Conservation (phyloP, 2,797 vertebrate species). For the Xenopus petersii region DNA sequence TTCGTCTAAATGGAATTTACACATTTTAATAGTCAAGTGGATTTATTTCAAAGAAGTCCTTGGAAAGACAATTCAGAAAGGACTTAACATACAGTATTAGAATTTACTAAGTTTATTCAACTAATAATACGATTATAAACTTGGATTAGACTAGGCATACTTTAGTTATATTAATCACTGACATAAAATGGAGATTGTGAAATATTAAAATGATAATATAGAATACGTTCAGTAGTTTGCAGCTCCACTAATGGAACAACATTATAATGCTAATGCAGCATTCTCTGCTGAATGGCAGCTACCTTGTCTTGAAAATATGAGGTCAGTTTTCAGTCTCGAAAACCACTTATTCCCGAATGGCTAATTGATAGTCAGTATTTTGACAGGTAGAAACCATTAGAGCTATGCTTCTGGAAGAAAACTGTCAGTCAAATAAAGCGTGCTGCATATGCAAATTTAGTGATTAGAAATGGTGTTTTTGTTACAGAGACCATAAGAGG, state of each 20-base stretch:
- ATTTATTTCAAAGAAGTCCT: neutral
- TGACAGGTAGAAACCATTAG: conserved; percentile 32
- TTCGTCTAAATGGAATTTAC: neutral
- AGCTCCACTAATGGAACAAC: neutral
- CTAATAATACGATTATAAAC: no score
- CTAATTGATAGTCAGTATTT: conserved; percentile 32
- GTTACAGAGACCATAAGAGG: conserved; percentile 8
- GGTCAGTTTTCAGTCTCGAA: conserved; percentile 23
- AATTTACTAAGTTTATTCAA: no score
- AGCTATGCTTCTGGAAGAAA: conserved; percentile 24
- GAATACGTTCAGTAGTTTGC: neutral
- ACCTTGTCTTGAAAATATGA: conserved; percentile 16
- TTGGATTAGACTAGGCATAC: no score
- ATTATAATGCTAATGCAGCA: conserved; percentile 4
- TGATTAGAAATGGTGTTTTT: conserved; percentile 38
- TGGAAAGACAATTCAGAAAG: neutral
- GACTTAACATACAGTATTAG: neutral
- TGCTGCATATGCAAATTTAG: conserved; percentile 27
- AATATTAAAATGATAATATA: neutral
- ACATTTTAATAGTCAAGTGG: neutral
- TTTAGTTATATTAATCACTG: no score
- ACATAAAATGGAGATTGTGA: neutral
- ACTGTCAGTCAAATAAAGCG: conserved; percentile 30
- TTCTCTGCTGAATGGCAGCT: conserved; percentile 21
- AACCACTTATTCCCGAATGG: conserved; percentile 34